Evolutionary conservation across 2,113 vertebrate genomes (phyloP).

Genomic region (Nestor notabilis): DNA sequence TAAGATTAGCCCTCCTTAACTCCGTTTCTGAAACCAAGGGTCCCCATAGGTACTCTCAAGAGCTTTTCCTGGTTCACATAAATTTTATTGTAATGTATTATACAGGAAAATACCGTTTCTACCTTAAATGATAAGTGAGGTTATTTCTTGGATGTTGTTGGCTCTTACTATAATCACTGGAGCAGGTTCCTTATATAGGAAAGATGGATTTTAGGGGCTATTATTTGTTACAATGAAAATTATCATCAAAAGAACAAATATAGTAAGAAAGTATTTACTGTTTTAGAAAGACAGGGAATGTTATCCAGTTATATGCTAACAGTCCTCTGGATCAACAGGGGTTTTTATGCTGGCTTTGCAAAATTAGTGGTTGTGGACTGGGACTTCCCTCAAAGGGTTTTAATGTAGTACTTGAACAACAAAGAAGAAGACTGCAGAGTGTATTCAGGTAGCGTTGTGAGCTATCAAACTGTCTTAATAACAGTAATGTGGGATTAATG

Average conservation of each 20-base stretch:
- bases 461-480: not conserved
- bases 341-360: not conserved
- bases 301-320: not conserved
- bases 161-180: not conserved
- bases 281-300: not conserved
- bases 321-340: not conserved
- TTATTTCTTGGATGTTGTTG: not conserved
- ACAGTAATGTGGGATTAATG: not conserved
- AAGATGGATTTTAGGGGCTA: not conserved
- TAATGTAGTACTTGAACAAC: not conserved
- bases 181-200: not conserved
- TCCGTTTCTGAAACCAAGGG: not conserved
- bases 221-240: not conserved
- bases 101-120: not conserved
- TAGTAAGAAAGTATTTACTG: not conserved
- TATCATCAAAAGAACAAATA: not conserved
- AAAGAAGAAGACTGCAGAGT: not conserved
- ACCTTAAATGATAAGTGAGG: not conserved
- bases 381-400: not conserved
- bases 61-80: not conserved
- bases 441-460: not conserved
- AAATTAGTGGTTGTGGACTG: not conserved
- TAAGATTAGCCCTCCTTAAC: not conserved
- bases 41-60: not conserved
- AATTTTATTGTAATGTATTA: not conserved